Conservation (phyloP, 1,140 invertebrate genomes). For the Heliconius nattereri region DNA sequence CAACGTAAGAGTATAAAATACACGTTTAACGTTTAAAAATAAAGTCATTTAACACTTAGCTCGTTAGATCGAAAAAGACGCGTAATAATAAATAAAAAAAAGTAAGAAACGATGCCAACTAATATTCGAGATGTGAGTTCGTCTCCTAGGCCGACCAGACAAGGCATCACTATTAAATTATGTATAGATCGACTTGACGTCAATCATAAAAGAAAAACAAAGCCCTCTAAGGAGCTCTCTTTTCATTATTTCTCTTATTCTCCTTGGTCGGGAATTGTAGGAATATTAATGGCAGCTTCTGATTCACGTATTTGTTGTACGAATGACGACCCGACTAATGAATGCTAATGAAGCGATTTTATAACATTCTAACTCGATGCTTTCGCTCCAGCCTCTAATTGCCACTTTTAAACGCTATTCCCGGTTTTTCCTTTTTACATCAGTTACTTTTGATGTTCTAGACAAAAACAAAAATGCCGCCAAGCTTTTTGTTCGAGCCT, state of each 20-base stretch:
- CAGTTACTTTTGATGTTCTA: slow-evolving; percentile 10
- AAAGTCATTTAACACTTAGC: too few species aligned
- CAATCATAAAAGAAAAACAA: slow-evolving; percentile 13
- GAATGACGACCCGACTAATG: slow-evolving; percentile 32
- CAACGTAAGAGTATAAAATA: too few species aligned
- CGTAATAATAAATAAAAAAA: not conserved
- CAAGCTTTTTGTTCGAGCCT: not conserved
- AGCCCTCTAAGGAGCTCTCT: slow-evolving; percentile 5
- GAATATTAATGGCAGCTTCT: slow-evolving; percentile 27
- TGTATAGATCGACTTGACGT: slow-evolving; percentile 2
- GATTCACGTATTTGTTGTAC: slow-evolving; percentile 28
- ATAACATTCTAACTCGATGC: slow-evolving; percentile 24
- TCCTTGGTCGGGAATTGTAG: slow-evolving; percentile 15
- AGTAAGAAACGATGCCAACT: not conserved
- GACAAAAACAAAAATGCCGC: slow-evolving; percentile 8
- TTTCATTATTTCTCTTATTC: not conserved
- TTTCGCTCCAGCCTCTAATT: slow-evolving; percentile 20
- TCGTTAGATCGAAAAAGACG: not conserved
- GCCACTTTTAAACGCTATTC: slow-evolving; percentile 17
- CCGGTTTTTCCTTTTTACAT: slow-evolving; percentile 12
- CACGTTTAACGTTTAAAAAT: too few species aligned
- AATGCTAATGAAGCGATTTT: slow-evolving; percentile 33
- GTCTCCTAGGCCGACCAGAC: not conserved
- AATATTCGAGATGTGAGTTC: not conserved
- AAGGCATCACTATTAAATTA: slow-evolving; percentile 4